Percentiles rank a stretch among this genome's conserved stretches.
phyloP scores from a whole-genome alignment of 2,113 vertebrate genomes.

The Piaya cayana region DNA sequence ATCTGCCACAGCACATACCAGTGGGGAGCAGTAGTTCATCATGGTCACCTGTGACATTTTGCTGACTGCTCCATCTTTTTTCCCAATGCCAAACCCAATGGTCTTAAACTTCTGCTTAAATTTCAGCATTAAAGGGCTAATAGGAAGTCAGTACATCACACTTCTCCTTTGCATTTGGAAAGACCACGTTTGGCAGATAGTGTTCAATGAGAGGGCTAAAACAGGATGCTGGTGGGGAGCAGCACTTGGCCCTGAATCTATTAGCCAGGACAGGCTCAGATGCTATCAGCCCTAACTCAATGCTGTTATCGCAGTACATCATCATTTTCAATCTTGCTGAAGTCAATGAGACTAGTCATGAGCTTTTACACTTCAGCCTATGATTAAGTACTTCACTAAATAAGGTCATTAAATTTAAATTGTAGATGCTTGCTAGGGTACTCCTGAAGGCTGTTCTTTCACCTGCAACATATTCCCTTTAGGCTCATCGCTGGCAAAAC shows the following conservation, averaged over 20 bases:
- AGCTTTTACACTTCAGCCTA: slow-evolving; percentile 43
- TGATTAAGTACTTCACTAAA: slow-evolving; percentile 64
- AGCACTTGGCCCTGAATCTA: neutral
- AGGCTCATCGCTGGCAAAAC: slow-evolving; percentile 23
- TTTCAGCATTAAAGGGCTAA: slow-evolving; percentile 6
- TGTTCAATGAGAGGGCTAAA: neutral
- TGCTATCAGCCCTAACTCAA: neutral
- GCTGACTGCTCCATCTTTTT: slow-evolving; percentile 34
- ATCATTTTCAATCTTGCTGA: slow-evolving; percentile 30
- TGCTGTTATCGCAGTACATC: neutral
- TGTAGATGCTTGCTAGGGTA: slow-evolving; percentile 46
- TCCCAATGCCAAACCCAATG: neutral
- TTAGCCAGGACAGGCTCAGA: neutral
- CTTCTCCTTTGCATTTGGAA: neutral
- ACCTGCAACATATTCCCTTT: slow-evolving; percentile 31
- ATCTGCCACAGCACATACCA: neutral
- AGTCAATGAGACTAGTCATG: slow-evolving; percentile 34
- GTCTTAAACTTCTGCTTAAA: slow-evolving; percentile 1
- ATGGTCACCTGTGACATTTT: slow-evolving; percentile 30
- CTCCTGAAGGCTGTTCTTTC: slow-evolving; percentile 51
- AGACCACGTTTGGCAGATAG: neutral
- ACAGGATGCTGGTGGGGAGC: neutral
- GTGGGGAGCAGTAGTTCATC: neutral
- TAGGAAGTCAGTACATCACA: neutral
- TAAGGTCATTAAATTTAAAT: slow-evolving; percentile 60